These are phyloP conservation scores for Cololabis saira DNA, from an alignment of 2,113 vertebrate genomes.

Conservation along the genomic window DNA sequence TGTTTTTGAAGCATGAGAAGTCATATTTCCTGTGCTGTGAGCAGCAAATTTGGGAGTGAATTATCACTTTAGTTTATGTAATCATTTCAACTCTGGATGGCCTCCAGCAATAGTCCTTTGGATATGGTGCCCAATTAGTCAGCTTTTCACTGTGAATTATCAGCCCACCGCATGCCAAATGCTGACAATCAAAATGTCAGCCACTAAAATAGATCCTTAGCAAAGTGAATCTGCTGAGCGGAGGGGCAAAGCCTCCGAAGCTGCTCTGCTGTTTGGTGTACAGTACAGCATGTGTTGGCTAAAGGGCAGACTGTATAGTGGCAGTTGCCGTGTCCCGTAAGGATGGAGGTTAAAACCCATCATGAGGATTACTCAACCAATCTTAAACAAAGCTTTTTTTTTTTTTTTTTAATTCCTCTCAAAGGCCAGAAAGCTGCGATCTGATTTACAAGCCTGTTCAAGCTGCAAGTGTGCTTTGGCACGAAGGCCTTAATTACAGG, in stretches of 20 bases:
- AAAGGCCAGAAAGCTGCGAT: background rate
- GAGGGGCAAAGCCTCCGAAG: slow-evolving; percentile 24
- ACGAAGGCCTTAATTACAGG: slow-evolving; percentile 67
- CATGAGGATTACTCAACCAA: slow-evolving; percentile 38
- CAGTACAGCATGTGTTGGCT: slow-evolving; percentile 2
- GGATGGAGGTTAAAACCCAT: slow-evolving; percentile 27
- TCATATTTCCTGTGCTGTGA: slow-evolving; percentile 29
- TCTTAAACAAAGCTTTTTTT: slow-evolving; percentile 51
- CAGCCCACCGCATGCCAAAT: slow-evolving; percentile 59
- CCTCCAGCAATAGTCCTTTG: slow-evolving; percentile 63
- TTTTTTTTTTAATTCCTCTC: slow-evolving; percentile 29
- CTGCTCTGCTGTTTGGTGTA: slow-evolving; percentile 6
- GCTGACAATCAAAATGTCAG: slow-evolving; percentile 69
- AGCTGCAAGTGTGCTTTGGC: slow-evolving; percentile 18
- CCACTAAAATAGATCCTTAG: slow-evolving; percentile 49
- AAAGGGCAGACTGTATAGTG: slow-evolving; percentile 3
- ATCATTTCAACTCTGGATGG: slow-evolving; percentile 57
- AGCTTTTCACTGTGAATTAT: slow-evolving; percentile 63
- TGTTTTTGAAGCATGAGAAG: background rate
- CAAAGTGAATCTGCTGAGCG: slow-evolving; percentile 47
- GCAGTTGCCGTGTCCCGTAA: slow-evolving; percentile 33
- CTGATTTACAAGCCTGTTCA: slow-evolving; percentile 46
- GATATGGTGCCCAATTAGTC: slow-evolving; percentile 66
- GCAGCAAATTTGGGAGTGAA: slow-evolving; percentile 53
- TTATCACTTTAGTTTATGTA: slow-evolving; percentile 57